Evolutionary conservation across 2,888 invertebrate species (phyloP).

Genomic region (Odontocolon sp.): DNA sequence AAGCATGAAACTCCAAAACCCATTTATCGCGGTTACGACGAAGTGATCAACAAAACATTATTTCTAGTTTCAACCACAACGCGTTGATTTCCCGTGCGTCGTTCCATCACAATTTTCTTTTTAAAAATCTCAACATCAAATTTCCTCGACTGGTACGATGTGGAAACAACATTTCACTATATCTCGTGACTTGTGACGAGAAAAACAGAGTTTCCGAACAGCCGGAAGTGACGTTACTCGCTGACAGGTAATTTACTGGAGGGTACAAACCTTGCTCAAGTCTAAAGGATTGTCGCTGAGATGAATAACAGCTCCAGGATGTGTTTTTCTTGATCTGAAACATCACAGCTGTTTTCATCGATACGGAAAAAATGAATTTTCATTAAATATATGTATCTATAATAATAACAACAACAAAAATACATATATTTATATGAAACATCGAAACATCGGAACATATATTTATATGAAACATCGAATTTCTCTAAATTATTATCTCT

Average conservation of each 20-base stretch:
- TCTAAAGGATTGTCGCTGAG: conserved; percentile 98
- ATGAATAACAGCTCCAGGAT: conserved; percentile 98
- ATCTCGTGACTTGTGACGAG: neutral
- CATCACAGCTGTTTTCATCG: too few species aligned
- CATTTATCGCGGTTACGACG: neutral
- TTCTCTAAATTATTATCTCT: too few species aligned
- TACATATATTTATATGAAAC: conserved; percentile 16
- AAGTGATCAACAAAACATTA: neutral
- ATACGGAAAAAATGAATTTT: too few species aligned
- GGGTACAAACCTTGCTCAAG: conserved; percentile 90
- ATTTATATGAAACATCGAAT: conserved; percentile 19
- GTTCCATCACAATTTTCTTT: conserved; percentile 6
- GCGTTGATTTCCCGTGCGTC: conserved; percentile 20
- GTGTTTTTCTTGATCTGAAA: conserved; percentile 95
- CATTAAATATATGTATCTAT: too few species aligned
- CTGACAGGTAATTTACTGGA: conserved; percentile 14
- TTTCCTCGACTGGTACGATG: neutral
- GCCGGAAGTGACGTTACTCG: neutral
- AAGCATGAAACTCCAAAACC: neutral
- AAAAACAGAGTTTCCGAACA: conserved; percentile 18
- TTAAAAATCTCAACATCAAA: conserved; percentile 5
- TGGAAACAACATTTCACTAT: neutral
- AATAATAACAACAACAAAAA: too few species aligned
- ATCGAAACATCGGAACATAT: conserved; percentile 14
- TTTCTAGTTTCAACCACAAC: neutral